phyloP scores from a whole-genome alignment of 2,888 invertebrate genomes.

The Xestia xanthographa region DNA sequence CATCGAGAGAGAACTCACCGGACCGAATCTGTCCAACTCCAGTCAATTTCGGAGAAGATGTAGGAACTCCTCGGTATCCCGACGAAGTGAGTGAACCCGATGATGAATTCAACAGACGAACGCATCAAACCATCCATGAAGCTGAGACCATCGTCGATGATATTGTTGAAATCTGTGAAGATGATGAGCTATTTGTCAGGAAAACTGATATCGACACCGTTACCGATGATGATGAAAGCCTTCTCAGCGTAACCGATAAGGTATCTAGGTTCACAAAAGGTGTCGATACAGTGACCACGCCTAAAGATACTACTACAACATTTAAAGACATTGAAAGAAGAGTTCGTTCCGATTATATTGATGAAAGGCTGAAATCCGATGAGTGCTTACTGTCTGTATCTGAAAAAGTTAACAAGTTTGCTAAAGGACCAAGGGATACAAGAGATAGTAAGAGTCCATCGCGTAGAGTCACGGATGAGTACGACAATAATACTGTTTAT shows the following conservation, averaged over 20 bases:
- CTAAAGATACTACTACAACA: constrained; percentile 74
- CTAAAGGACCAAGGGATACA: constrained; percentile 83
- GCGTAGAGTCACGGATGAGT: constrained; percentile 84
- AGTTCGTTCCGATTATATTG: constrained; percentile 88
- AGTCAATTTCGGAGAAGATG: constrained; percentile 90
- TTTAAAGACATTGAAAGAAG: constrained; percentile 81
- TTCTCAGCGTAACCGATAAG: constrained; percentile 91
- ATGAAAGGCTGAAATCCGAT: constrained; percentile 89
- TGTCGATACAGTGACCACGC: constrained; percentile 77
- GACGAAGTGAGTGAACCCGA: constrained; percentile 94
- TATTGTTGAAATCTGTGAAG: constrained; percentile 89
- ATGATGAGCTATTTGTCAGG: constrained; percentile 86
- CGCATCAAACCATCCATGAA: constrained; percentile 89
- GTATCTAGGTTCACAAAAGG: constrained; percentile 88
- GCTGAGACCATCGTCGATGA: constrained; percentile 91
- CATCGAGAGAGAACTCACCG: constrained; percentile 94
- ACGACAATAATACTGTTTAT: constrained; percentile 90
- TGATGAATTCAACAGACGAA: constrained; percentile 88
- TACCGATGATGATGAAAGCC: constrained; percentile 86
- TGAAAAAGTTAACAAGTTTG: constrained; percentile 93
- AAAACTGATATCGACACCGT: constrained; percentile 79
- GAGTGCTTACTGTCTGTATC: constrained; percentile 92
- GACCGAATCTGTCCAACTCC: constrained; percentile 93
- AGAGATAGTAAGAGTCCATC: constrained; percentile 83
- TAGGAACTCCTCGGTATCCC: constrained; percentile 92